Percentiles rank a stretch among this genome's conserved stretches.
These are phyloP conservation scores for Zaprionus nigranus DNA, from an alignment of 1,140 invertebrate genomes.

Conservation along the genomic window DNA sequence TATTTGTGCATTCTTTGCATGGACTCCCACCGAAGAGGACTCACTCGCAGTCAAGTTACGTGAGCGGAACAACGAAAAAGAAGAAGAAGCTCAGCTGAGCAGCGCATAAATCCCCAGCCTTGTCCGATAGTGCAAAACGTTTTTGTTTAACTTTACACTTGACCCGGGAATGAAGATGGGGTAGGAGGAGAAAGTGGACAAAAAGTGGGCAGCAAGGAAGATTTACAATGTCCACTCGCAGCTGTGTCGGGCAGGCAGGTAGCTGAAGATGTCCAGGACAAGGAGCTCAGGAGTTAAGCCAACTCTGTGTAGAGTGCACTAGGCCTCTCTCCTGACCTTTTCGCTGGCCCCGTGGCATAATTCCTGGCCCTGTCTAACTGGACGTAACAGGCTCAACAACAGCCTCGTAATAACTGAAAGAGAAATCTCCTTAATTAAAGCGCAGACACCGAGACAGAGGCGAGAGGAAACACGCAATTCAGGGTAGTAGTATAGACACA, in stretches of 20 bases:
- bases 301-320: neutral
- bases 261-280: neutral
- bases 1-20: conserved; percentile 50
- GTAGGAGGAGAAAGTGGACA: conserved; percentile 6
- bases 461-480: neutral
- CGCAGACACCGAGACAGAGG: conserved; percentile 27
- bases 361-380: conserved; percentile 1
- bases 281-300: conserved; percentile 7
- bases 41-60: conserved; percentile 1
- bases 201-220: neutral
- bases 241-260: neutral
- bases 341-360: conserved; percentile 1
- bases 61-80: conserved; percentile 46
- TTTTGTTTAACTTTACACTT: conserved; percentile 73
- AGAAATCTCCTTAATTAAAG: conserved; percentile 16
- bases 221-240: conserved; percentile 7
- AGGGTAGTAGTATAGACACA: neutral
- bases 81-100: neutral
- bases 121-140: conserved; percentile 49
- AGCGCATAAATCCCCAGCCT: conserved; percentile 19
- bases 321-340: neutral
- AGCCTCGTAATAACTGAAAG: conserved; percentile 22
- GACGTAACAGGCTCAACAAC: conserved; percentile 1
- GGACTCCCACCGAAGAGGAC: neutral
- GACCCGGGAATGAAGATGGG: conserved; percentile 37